phyloP scores from a whole-genome alignment of 2,113 vertebrate species.

The Cisticola juncidis region DNA sequence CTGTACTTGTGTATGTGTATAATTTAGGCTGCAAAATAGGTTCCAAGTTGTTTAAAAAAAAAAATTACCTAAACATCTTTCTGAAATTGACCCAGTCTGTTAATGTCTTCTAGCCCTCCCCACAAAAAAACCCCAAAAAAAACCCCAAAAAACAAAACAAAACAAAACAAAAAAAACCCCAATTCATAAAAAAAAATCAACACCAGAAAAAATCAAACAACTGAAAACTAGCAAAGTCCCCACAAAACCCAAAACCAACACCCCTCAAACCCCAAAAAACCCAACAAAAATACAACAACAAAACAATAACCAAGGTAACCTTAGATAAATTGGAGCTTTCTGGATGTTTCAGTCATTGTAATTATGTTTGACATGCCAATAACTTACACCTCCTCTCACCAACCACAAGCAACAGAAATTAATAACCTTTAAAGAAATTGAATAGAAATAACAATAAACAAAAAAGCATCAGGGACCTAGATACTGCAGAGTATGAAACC shows the following conservation, averaged over 20 bases:
- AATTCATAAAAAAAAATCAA: background rate
- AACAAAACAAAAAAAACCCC: no score
- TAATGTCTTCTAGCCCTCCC: background rate
- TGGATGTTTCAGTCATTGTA: background rate
- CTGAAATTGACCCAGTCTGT: background rate
- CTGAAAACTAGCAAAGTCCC: background rate
- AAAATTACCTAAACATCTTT: background rate
- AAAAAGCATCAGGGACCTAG: accelerated
- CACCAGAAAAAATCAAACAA: background rate
- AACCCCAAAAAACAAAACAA: accelerated
- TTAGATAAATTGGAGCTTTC: background rate
- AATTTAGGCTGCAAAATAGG: background rate
- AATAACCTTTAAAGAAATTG: background rate
- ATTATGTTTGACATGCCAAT: background rate
- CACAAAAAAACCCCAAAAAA: accelerated
- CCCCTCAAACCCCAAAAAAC: accelerated
- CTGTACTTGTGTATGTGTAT: background rate
- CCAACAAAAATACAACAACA: background rate
- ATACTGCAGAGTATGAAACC: background rate
- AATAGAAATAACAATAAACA: background rate
- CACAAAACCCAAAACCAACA: background rate
- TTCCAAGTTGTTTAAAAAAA: background rate
- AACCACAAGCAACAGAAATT: background rate
- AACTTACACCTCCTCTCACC: background rate
- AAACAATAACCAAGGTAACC: background rate